Evolutionary conservation across 2,113 vertebrate species (phyloP).

Genomic region (Siniperca knerii): DNA sequence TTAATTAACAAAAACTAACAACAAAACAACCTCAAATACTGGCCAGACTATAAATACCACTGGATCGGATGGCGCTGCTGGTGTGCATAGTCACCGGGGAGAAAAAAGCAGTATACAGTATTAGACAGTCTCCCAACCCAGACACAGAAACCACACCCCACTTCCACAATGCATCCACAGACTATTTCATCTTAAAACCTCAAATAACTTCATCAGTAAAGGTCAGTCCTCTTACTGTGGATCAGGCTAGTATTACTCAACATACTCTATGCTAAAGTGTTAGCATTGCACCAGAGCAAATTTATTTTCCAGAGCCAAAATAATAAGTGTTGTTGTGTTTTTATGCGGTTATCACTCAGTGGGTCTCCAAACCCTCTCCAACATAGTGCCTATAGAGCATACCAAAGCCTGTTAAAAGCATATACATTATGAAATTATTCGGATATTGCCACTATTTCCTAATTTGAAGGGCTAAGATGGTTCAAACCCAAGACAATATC

Average conservation of each 20-base stretch:
- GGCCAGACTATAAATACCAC: neutral
- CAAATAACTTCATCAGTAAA: conserved; percentile 14
- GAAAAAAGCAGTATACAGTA: neutral
- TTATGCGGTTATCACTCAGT: neutral
- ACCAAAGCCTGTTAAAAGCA: conserved; percentile 4
- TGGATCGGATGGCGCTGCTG: neutral
- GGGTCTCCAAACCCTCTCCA: neutral
- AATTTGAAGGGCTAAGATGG: neutral
- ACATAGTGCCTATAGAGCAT: neutral
- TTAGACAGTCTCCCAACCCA: no score
- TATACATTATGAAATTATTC: neutral
- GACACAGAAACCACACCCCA: no score
- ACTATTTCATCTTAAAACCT: conserved; percentile 3
- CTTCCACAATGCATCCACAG: conserved; percentile 4
- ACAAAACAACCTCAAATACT: neutral
- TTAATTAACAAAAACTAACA: neutral
- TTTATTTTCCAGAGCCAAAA: neutral
- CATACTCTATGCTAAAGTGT: neutral
- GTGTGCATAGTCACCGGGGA: neutral
- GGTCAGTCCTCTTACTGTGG: neutral
- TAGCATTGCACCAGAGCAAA: neutral
- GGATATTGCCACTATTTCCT: neutral
- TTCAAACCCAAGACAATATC: neutral
- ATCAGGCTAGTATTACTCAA: neutral
- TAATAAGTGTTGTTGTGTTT: neutral